These are phyloP conservation scores for Aspidiotus destructor DNA, from an alignment of 2,888 invertebrate species.

Conservation along the genomic window DNA sequence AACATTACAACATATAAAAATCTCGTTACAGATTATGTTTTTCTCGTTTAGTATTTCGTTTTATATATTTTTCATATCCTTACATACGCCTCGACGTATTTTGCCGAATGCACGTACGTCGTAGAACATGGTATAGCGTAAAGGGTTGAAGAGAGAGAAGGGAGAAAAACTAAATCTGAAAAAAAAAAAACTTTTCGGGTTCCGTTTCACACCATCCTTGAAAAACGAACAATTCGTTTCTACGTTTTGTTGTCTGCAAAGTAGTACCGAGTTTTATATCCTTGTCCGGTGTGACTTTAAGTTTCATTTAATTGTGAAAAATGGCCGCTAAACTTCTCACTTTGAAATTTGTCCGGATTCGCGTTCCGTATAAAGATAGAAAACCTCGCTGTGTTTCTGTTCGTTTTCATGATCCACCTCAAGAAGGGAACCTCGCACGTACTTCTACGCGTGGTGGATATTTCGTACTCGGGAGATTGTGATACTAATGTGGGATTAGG, in stretches of 20 bases:
- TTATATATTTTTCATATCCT: background rate
- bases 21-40: constrained; percentile 4
- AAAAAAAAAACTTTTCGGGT: background rate
- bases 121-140: too few species aligned
- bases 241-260: background rate
- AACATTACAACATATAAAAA: constrained; percentile 1
- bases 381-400: too few species aligned
- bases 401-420: too few species aligned
- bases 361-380: background rate
- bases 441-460: too few species aligned
- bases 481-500: too few species aligned
- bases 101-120: too few species aligned
- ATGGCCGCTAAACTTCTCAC: constrained; percentile 18
- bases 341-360: constrained; percentile 22
- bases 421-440: too few species aligned
- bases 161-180: background rate
- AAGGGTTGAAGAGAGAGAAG: too few species aligned
- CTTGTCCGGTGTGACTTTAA: constrained; percentile 6
- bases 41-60: background rate
- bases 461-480: too few species aligned
- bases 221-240: background rate
- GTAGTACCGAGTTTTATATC: background rate
- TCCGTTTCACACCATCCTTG: background rate
- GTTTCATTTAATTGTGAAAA: constrained; percentile 27
- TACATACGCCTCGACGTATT: too few species aligned